Evolutionary conservation across 2,888 invertebrate genomes (phyloP), one percentile per base, ranked within the genome.

Genomic region (Polydrusus pterygomalis): DNA sequence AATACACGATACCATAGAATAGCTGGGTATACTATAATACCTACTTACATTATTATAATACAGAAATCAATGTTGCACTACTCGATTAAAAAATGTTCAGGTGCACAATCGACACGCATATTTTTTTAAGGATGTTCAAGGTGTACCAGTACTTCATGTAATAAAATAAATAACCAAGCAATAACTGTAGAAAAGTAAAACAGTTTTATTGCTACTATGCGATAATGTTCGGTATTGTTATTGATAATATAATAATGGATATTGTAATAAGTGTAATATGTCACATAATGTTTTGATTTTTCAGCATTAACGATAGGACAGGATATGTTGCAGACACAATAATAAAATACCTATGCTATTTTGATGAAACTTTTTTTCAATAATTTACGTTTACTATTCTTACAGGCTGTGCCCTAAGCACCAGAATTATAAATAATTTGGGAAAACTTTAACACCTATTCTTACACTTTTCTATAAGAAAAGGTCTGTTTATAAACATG

Each of bases 101-200:
- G 18, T 60, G 11, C 58, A 64, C 25, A 20, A 20, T n/a, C n/a
- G n/a, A n/a, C n/a, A 17, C 34, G 7, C 30, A 15, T 51, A 18
- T 30, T 68, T 68, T n/a, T 68, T 68, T 38, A 70, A 64, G 71
- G 71, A 17, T 40, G 64, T 51, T 17, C 45, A 71, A 72, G 72
- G 72, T 72, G 65, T 56, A 65, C 72, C 5, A 72, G 43, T 45
- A 15, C n/a, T n/a, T n/a, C n/a, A 18, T 17, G 34, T 17, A 18
- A 38, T 18, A 25, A 25, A 1, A 5, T 5, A 34, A 34, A 8
- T 13, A 56, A 9, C 13, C 15, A 1, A 15, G 34, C 34, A 10
- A 34, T 34, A 34, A 34, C 8, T 30, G 15, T n/a, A 56, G 34
- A 56, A 56, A 56, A 56, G 9, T 56, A 56, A 56, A 56, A 56